Percentiles rank a stretch among this genome's conserved stretches.
Evolutionary conservation across 2,797 vertebrate genomes (phyloP).

Genomic region (Antrozous pallidus): DNA sequence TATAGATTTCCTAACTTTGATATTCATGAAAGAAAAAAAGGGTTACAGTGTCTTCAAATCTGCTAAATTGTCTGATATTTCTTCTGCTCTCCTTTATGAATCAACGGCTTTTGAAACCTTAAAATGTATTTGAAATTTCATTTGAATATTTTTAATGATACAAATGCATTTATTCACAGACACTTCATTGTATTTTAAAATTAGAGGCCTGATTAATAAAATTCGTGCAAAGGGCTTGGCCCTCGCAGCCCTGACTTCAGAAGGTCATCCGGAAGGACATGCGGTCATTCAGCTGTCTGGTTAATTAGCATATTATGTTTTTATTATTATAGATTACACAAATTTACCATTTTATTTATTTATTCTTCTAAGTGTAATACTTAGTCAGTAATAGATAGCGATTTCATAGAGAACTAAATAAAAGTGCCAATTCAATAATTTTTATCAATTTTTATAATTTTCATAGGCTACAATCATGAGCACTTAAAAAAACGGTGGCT

Average conservation of each 20-base stretch:
- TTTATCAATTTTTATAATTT: not conserved
- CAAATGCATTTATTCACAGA: not conserved
- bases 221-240: no score
- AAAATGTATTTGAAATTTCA: not conserved
- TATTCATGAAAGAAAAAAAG: not conserved
- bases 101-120: not conserved
- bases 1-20: constrained; percentile 14
- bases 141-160: constrained; percentile 1
- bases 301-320: no score
- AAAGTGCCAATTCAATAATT: not conserved
- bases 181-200: not conserved
- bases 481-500: not conserved
- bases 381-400: not conserved
- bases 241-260: no score
- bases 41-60: constrained; percentile 13
- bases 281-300: no score
- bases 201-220: no score
- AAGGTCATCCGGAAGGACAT: no score
- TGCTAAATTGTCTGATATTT: not conserved
- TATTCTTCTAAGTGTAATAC: not conserved
- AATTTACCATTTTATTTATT: not conserved
- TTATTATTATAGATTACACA: not conserved
- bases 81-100: not conserved
- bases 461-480: not conserved
- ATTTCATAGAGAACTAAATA: not conserved